Evolutionary conservation across 1,140 invertebrate species (phyloP), one percentile per base, ranked within the genome.

Genomic region (Aphelenchoides besseyi): DNA sequence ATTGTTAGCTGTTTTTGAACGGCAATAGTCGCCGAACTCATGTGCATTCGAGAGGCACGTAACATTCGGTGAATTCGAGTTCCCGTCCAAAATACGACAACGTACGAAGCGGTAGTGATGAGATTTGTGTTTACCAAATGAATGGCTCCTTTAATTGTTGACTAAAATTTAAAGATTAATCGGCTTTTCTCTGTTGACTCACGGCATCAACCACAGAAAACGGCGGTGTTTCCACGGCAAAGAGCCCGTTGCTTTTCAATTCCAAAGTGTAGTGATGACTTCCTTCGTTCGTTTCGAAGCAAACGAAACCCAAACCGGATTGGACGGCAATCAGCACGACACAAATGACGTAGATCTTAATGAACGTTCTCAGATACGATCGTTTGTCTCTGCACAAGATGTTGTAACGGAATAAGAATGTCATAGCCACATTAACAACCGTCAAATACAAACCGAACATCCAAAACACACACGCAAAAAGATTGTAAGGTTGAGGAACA

Each of bases 371-470:
- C 30, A 66, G 3, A 0, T 12, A 35, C n/a, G 26, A 28, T 9
- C 16, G 1, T n/a, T 35, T 66, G 16, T 66, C 29, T 33, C 30
- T 23, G 8, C 36, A 66, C 1, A 53, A 37, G 16, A 66, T 30
- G 30, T 37, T 66, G 63, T 66, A 66, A 33, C 63, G 63, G 8
- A 33, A 66, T 12, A 53, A 28, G 48, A 66, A 66, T 37, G 16
- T 12, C 36, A 53, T 53, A 12, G 63, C 32, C 16, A 66, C 63
- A 33, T 33, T 66, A 9, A 66, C 36, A 1, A 66, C 63, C 36
- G 63, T 66, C 30, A 66, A 37, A 2, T 36, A 37, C 12, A 66
- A 33, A 23, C 32, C 30, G 32, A 33, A 66, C 36, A 66, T 37
- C 63, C 63, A 66, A 32, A 55, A 63, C n/a, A 66, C 30, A 8